phyloP scores from a whole-genome alignment of 2,888 invertebrate genomes.

The Caenorhabditis japonica region DNA sequence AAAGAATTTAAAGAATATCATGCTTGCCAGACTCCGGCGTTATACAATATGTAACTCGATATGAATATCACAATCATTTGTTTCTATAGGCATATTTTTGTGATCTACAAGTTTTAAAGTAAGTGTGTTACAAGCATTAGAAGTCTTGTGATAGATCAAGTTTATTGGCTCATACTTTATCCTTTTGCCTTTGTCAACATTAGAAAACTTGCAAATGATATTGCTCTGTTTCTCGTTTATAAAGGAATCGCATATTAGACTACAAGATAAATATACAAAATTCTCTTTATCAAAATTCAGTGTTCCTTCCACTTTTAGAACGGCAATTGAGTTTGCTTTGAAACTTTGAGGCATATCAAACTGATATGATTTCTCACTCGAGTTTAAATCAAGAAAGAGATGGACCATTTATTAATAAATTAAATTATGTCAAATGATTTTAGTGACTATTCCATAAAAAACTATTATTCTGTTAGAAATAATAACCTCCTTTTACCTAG shows the following conservation, averaged over 20 bases:
- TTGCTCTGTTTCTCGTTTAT: constrained; percentile 14
- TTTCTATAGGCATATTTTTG: constrained; percentile 1
- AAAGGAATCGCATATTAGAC: constrained; percentile 15
- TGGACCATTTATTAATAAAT: constrained; percentile 1
- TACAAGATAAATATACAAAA: constrained; percentile 20
- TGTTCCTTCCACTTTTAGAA: constrained; percentile 29
- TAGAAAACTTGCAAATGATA: constrained; percentile 13
- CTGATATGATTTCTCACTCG: constrained; percentile 43
- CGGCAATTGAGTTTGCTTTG: constrained; percentile 12
- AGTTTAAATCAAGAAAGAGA: too few relatives aligned
- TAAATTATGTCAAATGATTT: constrained; percentile 22
- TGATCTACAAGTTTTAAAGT: constrained; percentile 9
- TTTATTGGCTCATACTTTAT: too few relatives aligned
- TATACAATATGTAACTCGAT: constrained; percentile 26
- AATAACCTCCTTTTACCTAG: constrained; percentile 55
- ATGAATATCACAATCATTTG: constrained; percentile 11
- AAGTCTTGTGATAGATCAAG: constrained; percentile 11
- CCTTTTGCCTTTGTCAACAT: neutral
- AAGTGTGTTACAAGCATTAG: constrained; percentile 6
- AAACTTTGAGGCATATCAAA: constrained; percentile 29
- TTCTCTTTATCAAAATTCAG: neutral
- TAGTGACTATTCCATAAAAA: constrained; percentile 45
- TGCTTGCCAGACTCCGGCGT: neutral
- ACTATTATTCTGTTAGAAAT: constrained; percentile 55
- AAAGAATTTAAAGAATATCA: constrained; percentile 16